Evolutionary conservation across 2,797 vertebrate genomes (phyloP), one percentile per base, ranked within the genome.

Genomic region (Setipinna tenuifilis): DNA sequence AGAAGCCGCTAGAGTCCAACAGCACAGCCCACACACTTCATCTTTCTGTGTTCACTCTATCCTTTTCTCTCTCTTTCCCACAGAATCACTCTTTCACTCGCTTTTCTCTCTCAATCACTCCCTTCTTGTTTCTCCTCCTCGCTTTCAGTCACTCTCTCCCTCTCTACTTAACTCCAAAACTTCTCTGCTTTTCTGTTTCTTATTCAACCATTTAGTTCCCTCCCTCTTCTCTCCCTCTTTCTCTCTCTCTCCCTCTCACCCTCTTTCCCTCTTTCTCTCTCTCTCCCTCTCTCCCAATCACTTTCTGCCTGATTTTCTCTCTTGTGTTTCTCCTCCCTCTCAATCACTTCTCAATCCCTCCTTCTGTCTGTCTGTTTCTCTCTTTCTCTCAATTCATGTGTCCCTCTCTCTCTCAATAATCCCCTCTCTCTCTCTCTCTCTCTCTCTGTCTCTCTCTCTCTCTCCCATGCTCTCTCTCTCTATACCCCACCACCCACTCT

Each of bases 1-100:
- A 65, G 61, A 65, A 65, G 21, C 61, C 61, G 25, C 61, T 65
- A 65, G 7, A 65, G 61, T 65, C 61, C n/a, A 65, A 65, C 23
- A 65, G 12, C 48, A 7, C 48, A 50, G 48, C 12, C 6, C 61
- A 65, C 61, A 19, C 17, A 59, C 58, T 59, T 59, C 58, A 65
- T n/a, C n/a, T 65, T 23, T 25, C 1, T 7, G 61, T 10, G 25
- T 23, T 65, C 61, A 25, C 61, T 65, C 61, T 65, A 65, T 23
- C 61, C 2, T 10, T 65, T 21, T 23, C 61, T 62, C 58, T 61
- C 59, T 25, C 61, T 65, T 10, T 62, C 6, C 6, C n/a, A 25
- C 9, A 23, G 9, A 25, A 25, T 65, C 61, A 11, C n/a, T 65
- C 61, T 65, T 2, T 65, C 61, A 23, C 11, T 65, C n/a, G n/a